Base-by-base conservation (phyloP, 2,113 vertebrate genomes). In the Scophthalmus maximus region DNA sequence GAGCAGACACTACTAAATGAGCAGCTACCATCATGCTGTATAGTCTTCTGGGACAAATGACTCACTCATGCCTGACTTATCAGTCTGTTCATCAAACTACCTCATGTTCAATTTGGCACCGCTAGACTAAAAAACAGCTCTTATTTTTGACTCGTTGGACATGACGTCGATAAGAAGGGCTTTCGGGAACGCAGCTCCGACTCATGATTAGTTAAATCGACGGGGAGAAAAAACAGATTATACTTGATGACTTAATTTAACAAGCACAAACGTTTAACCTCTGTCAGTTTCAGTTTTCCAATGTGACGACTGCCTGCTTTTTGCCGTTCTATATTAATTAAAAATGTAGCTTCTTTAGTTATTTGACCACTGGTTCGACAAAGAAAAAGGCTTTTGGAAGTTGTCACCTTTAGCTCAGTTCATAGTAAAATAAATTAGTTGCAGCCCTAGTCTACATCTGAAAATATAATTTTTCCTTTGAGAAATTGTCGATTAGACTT, bases 1-100 rank as follows among this genome's bases (percentile, higher is more conserved):
- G 76, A 68, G 72, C 76, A 53, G 71, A 76, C 69, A 63, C 26
- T 11, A 72, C 49, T 68, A 81, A 86, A 82, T 52, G 63, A 83
- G 55, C 64, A 77, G 81, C 59, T 59, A 47, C 59, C 73, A 79
- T 81, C 56, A 78, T 67, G 85, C 53, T 44, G 32, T 55, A 71
- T 47, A 51, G 61, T 86, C 52, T 46, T 73, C 36, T 73, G 81
- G 62, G 81, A 90, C 59, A 87, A 87, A 83, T 89, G 87, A 89
- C 26, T 86, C 82, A 86, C 79, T 80, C 81, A 67, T 64, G 85
- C 75, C 76, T 82, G 79, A 74, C 56, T 77, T 77, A 78, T 84
- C 85, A 71, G 67, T 63, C 76, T 87, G 80, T 76, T 92, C 53
- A 73, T 82, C 83, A 66, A 78, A 80, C 42, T 59, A 55, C 78